A percentile compares a stretch with the other conserved stretches of the same genome.
These are phyloP conservation scores for Drosophila sp. DNA, from an alignment of 1,140 invertebrate genomes.

Conservation along the genomic window DNA sequence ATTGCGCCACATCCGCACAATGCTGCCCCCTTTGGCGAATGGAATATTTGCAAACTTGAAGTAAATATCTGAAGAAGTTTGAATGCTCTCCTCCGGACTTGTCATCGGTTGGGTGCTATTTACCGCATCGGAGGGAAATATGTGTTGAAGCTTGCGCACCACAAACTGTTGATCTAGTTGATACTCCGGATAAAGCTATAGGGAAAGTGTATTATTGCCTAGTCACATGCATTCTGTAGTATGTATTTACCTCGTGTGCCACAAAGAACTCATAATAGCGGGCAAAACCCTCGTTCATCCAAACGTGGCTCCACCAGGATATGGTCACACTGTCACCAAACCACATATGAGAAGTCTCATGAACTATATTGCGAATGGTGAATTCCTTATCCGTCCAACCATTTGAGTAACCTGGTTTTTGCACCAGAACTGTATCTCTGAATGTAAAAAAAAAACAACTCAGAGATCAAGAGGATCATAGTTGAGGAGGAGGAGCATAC, in stretches of 20 bases:
- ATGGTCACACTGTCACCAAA: conserved; percentile 88
- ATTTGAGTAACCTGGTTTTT: conserved; percentile 56
- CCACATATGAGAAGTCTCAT: conserved; percentile 88
- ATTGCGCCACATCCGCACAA: conserved; percentile 90
- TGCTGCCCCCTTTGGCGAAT: conserved; percentile 88
- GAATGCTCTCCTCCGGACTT: conserved; percentile 80
- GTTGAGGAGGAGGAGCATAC: conserved; percentile 16
- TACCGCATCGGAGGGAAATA: conserved; percentile 86
- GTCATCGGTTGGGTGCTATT: conserved; percentile 86
- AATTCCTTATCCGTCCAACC: conserved; percentile 81
- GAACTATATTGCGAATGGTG: conserved; percentile 84
- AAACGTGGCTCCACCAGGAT: conserved; percentile 87
- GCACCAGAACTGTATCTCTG: conserved; percentile 60
- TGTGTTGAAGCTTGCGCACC: conserved; percentile 86
- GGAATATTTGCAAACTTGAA: conserved; percentile 85
- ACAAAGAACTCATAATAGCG: conserved; percentile 87
- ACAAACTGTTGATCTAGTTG: conserved; percentile 85
- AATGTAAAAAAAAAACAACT: background rate
- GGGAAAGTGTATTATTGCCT: background rate
- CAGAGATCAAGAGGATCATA: background rate
- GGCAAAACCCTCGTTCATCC: conserved; percentile 89
- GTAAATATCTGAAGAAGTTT: conserved; percentile 83
- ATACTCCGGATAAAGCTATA: conserved; percentile 80
- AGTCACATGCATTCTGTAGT: background rate
- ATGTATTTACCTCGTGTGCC: conserved; percentile 83